Evolutionary conservation across 1,140 invertebrate species (phyloP), one percentile per base, ranked within the genome.

Genomic region (Cheumatopsyche charites): DNA sequence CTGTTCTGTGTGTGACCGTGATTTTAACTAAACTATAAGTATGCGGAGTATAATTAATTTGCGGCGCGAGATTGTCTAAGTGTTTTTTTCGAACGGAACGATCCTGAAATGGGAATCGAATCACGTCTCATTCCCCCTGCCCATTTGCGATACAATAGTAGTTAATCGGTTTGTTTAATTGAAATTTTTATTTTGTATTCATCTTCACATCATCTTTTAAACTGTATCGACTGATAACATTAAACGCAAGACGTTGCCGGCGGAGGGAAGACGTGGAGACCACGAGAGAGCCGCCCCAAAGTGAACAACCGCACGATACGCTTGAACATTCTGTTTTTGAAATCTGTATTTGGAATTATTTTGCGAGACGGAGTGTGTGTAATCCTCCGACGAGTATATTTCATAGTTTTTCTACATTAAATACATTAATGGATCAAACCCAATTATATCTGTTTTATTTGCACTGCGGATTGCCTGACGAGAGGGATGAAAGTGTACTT

Each of bases 371-470:
- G 29, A 25, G 21, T 17, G 47, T 23, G 21, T 58, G 23, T 58
- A 25, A 58, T 4, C 55, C 19, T 58, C 21, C 55, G 25, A 25
- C 2, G 23, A n/a, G n/a, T n/a, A n/a, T 58, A 58, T 17, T 58
- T 25, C 23, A 58, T 58, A 58, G 19, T 58, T 58, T 58, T 58
- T 58, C 7, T 58, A 25, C 21, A 58, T 58, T 19, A 58, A 58
- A 58, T 63, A 63, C 80, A 81, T 80, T 75, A 79, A 19, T 75
- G 73, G 80, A 79, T 76, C 15, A 23, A 63, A 63, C 29, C 78
- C 78, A 78, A 78, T 78, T 77, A 77, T 74, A 70, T 66, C 73
- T 70, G 71, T 75, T 61, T 67, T 41, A 62, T 19, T 62, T 69
- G 62, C 25, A 66, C 47, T 41, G 41, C 73, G 70, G 74, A 76